These are phyloP conservation scores for Ceratoteleas bidentatus DNA, from an alignment of 1,140 invertebrate genomes.

Conservation along the genomic window DNA sequence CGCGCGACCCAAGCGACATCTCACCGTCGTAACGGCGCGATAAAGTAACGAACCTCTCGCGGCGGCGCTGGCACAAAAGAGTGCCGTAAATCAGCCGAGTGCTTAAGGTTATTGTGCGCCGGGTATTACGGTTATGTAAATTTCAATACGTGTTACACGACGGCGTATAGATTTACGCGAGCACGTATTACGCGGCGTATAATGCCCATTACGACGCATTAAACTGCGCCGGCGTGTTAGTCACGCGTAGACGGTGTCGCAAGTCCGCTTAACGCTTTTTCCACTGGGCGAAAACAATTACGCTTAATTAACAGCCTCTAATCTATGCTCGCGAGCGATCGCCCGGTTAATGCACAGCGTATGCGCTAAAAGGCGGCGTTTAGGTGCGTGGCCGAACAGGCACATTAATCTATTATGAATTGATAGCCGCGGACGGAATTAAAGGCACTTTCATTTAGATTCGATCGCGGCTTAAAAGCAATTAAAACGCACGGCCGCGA, in stretches of 20 bases:
- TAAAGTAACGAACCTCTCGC: slow-evolving; percentile 4
- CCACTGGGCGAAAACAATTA: slow-evolving; percentile 74
- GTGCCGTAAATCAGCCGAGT: slow-evolving; percentile 27
- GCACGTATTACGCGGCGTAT: slow-evolving; percentile 38
- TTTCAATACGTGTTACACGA: slow-evolving; percentile 41
- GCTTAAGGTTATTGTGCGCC: slow-evolving; percentile 47
- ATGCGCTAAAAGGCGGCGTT: slow-evolving; percentile 31
- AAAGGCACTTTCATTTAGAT: slow-evolving; percentile 30
- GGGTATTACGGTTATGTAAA: slow-evolving; percentile 51
- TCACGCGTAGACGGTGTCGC: slow-evolving; percentile 59
- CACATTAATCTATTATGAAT: slow-evolving; percentile 34
- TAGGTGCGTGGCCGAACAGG: slow-evolving; percentile 17
- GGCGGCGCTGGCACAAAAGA: slow-evolving; percentile 22
- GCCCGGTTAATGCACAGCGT: slow-evolving; percentile 3
- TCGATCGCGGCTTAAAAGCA: slow-evolving; percentile 16
- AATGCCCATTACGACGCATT: slow-evolving; percentile 47
- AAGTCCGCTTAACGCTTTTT: slow-evolving; percentile 70
- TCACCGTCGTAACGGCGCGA: not conserved
- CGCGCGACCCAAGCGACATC: not conserved
- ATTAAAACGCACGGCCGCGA: slow-evolving; percentile 11
- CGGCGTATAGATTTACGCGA: slow-evolving; percentile 23
- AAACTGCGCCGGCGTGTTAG: slow-evolving; percentile 63
- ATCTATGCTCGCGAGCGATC: slow-evolving; percentile 62
- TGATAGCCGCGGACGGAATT: slow-evolving; percentile 22
- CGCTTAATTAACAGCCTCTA: slow-evolving; percentile 78